Evolutionary conservation across 1,140 invertebrate species (phyloP).

Genomic region (Homarus americanus): DNA sequence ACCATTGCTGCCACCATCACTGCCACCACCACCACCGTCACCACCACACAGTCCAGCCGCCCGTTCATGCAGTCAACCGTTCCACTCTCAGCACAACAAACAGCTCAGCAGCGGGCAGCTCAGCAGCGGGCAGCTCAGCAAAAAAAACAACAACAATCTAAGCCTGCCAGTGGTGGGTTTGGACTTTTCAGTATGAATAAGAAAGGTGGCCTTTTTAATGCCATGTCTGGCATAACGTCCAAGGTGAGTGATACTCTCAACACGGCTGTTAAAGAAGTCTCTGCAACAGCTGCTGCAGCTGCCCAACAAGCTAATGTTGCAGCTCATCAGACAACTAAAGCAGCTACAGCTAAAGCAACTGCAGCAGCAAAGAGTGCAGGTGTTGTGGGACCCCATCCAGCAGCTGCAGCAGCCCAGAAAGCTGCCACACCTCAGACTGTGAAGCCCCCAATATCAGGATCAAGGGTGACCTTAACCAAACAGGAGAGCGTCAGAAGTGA

Average conservation of each 20-base stretch:
- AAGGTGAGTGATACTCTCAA: constrained; percentile 72
- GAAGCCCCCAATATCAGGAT: not conserved
- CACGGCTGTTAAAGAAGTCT: constrained; percentile 74
- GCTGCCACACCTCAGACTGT: not conserved
- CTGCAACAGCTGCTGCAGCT: constrained; percentile 75
- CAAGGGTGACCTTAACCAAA: constrained; percentile 54
- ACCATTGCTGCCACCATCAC: constrained; percentile 65
- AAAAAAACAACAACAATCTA: constrained; percentile 79
- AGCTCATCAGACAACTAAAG: constrained; percentile 75
- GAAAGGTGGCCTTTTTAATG: constrained; percentile 82
- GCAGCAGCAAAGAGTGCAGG: constrained; percentile 75
- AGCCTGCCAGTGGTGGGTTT: constrained; percentile 80
- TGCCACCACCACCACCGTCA: constrained; percentile 61
- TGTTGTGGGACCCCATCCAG: constrained; percentile 23
- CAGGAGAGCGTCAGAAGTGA: constrained; percentile 74
- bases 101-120: not conserved
- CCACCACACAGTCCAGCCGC: constrained; percentile 68
- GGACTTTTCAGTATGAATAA: constrained; percentile 79
- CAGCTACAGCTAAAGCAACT: constrained; percentile 78
- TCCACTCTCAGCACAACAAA: constrained; percentile 8
- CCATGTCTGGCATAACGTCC: constrained; percentile 70
- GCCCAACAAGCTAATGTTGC: constrained; percentile 76
- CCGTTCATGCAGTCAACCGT: constrained; percentile 61
- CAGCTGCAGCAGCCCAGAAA: constrained; percentile 1
- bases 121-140: constrained; percentile 48